Evolutionary conservation across 2,797 vertebrate genomes (phyloP).

Genomic region (Adrianichthys oophorus): DNA sequence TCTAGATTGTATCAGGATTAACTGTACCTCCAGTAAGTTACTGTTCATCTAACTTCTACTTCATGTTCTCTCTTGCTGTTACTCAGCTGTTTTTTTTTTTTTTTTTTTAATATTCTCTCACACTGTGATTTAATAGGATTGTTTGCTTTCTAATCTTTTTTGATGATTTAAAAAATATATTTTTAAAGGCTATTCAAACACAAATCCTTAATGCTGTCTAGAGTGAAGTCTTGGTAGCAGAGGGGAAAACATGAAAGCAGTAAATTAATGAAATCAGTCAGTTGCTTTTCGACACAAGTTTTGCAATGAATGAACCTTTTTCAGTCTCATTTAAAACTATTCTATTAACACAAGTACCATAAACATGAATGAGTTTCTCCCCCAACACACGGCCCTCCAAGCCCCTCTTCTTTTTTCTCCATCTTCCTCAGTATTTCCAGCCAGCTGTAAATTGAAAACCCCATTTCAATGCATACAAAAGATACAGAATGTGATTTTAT

Average conservation of each 20-base stretch:
- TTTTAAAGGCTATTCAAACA: too few species aligned
- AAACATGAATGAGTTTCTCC: slow-evolving; percentile 77
- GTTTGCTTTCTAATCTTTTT: slow-evolving; percentile 29
- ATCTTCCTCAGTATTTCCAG: slow-evolving; percentile 60
- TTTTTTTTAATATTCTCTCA: slow-evolving; percentile 8
- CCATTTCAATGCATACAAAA: slow-evolving; percentile 79
- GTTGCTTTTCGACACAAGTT: slow-evolving; percentile 71
- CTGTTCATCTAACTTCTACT: slow-evolving; percentile 86
- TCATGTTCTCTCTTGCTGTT: slow-evolving; percentile 37
- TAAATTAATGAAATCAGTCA: slow-evolving; percentile 51
- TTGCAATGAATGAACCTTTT: slow-evolving; percentile 64
- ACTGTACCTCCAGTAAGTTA: slow-evolving; percentile 99
- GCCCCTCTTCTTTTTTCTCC: slow-evolving; percentile 4
- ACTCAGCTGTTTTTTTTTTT: slow-evolving; percentile 33
- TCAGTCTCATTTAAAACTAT: slow-evolving; percentile 69
- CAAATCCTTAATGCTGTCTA: neutral
- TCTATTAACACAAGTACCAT: slow-evolving; percentile 71
- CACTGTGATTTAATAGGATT: slow-evolving; percentile 15
- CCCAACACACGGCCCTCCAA: neutral
- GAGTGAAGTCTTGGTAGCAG: slow-evolving; percentile 16
- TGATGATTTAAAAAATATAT: neutral
- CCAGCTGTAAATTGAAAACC: slow-evolving; percentile 82
- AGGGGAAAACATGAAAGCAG: slow-evolving; percentile 32
- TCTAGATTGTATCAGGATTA: slow-evolving; percentile 99
- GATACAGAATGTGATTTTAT: slow-evolving; percentile 95